Conservation (phyloP, 2,888 invertebrate genomes). For the Cactoblastis cactorum region DNA sequence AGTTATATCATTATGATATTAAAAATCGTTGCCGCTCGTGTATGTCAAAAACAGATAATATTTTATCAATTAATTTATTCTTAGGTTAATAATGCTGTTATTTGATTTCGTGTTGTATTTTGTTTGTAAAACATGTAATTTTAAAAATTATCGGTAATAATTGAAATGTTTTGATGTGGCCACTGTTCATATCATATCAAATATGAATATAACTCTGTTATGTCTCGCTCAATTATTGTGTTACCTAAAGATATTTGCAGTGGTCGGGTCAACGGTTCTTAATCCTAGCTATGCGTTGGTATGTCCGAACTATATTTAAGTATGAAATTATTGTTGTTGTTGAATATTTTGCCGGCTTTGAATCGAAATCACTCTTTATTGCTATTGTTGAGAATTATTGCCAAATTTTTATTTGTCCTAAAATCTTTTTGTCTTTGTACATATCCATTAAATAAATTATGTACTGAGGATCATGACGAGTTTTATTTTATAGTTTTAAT, state of each 20-base stretch:
- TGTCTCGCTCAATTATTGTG: background rate
- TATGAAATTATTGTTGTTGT: conserved; percentile 61
- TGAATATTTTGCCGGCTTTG: conserved; percentile 65
- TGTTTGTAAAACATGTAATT: conserved; percentile 53
- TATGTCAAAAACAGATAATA: conserved; percentile 43
- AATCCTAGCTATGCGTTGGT: conserved; percentile 34
- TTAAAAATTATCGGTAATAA: conserved; percentile 33
- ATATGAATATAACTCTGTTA: background rate
- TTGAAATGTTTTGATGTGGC: conserved; percentile 28
- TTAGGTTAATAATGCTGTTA: conserved; percentile 61
- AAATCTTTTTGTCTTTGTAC: conserved; percentile 72
- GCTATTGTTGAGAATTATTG: conserved; percentile 73
- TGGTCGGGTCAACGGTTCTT: conserved; percentile 34
- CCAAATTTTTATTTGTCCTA: conserved; percentile 74
- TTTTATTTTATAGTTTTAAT: conserved; percentile 33
- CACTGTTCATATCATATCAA: conserved; percentile 18
- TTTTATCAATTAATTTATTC: conserved; percentile 65
- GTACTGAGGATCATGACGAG: conserved; percentile 53
- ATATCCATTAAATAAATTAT: conserved; percentile 77
- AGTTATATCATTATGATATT: conserved; percentile 72
- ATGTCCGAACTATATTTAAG: conserved; percentile 46
- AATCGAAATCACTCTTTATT: conserved; percentile 54
- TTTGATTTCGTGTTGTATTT: conserved; percentile 40
- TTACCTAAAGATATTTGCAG: conserved; percentile 11
- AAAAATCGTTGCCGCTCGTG: conserved; percentile 71